These are phyloP conservation scores for Lasaia peninsularis DNA, from an alignment of 1,140 invertebrate genomes.

Conservation along the genomic window DNA sequence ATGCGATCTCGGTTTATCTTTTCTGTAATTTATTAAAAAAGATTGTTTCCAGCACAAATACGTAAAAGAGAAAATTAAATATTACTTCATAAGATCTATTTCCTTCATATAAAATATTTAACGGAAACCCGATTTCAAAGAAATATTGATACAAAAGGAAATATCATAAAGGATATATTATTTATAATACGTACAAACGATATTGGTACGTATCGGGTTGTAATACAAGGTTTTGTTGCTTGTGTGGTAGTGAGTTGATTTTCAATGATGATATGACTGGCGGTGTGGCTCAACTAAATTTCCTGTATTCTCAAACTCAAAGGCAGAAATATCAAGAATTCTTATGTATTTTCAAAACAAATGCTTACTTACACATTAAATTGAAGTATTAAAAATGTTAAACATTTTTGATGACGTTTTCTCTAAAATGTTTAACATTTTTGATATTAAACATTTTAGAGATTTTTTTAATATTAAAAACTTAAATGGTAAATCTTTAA, in stretches of 20 bases:
- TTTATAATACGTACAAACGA: neutral
- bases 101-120: neutral
- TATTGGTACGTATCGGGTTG: slow-evolving; percentile 3
- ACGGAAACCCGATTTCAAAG: neutral
- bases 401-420: too few relatives aligned
- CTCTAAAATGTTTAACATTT: too few relatives aligned
- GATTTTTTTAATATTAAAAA: too few relatives aligned
- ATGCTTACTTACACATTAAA: too few relatives aligned
- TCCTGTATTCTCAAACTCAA: neutral
- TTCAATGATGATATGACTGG: slow-evolving; percentile 21
- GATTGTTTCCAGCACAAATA: neutral
- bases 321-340: neutral
- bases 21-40: neutral
- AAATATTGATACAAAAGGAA: neutral
- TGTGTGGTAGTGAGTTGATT: slow-evolving; percentile 15
- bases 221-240: slow-evolving; percentile 5
- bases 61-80: neutral
- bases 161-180: neutral
- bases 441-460: too few relatives aligned
- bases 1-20: too few relatives aligned
- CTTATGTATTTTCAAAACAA: neutral
- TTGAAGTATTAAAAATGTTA: too few relatives aligned
- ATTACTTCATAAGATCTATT: neutral
- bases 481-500: too few relatives aligned
- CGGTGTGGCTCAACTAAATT: slow-evolving; percentile 4